Evolutionary conservation across 1,140 invertebrate species (phyloP), one percentile per base, ranked within the genome.

Genomic region (Drosophila burlai): DNA sequence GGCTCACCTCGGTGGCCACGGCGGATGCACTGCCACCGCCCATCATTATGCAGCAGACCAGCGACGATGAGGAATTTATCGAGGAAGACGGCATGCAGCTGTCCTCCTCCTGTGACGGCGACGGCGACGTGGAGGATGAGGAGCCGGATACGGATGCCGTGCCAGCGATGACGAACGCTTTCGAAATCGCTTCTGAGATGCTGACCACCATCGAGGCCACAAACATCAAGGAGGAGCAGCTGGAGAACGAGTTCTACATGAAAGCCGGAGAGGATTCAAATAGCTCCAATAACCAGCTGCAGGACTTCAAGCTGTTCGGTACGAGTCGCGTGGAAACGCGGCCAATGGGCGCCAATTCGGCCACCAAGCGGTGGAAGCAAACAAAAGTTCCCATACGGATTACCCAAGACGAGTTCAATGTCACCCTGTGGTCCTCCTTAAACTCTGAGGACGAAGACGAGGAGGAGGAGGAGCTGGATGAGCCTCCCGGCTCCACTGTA

Each of bases 321-420:
- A 61, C 74, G 21, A 73, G 59, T 47, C 63, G 74, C 11, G 57
- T 49, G 34, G 66, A 82, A 29, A 52, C 73, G 7, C 54, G 80
- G 6, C 55, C 46, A 10, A 60, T 63, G 16, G 59, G 69, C 8
- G 54, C 7, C 1, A 76, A 67, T 21, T 66, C 61, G 15, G 18
- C 47, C 26, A 50, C 77, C 2, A 86, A 91, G 73, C 86, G 86
- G 40, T 91, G 86, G 86, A 91, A 91, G 42, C 86, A 91, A 67
- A 91, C 86, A 29, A 91, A 91, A 67, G 86, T 91, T 24, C 86
- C 86, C 63, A 91, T 91, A 43, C 83, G 87, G 38, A 87, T 91
- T 5, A 91, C 86, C 21, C 76, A 91, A 68, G 83, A 91, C 68
- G 83, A 91, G 52, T 91, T 91, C 16, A 91, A 91, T 76, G 86